Percentiles rank a stretch among this genome's conserved stretches.
phyloP scores from a whole-genome alignment of 2,888 invertebrate species.

The Rhamnusium bicolor region DNA sequence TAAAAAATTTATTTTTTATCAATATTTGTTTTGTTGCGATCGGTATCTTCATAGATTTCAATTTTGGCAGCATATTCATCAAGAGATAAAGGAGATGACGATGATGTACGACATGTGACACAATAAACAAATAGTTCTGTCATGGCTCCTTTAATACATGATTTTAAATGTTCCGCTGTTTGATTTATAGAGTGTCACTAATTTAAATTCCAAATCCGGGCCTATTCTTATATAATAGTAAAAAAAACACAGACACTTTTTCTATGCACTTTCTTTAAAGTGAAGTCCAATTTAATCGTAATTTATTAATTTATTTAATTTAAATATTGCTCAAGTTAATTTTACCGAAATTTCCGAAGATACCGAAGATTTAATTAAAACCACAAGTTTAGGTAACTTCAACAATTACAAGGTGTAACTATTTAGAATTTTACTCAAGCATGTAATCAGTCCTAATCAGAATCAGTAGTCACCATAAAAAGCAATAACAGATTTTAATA shows the following conservation, averaged over 20 bases:
- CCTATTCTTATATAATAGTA: not conserved
- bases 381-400: constrained; percentile 7
- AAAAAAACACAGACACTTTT: not conserved
- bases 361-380: constrained; percentile 9
- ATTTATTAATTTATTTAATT: not conserved
- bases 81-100: too few species aligned
- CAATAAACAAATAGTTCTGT: not conserved
- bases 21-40: too few species aligned
- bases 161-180: not conserved
- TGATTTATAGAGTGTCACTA: not conserved
- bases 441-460: not conserved
- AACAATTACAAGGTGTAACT: not conserved
- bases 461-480: not conserved
- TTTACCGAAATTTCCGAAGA: not conserved
- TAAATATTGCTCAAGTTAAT: constrained; percentile 2
- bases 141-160: not conserved
- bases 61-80: not conserved
- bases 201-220: not conserved
- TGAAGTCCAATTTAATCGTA: not conserved
- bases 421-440: not conserved
- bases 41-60: not conserved
- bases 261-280: not conserved
- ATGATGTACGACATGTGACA: not conserved
- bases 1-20: too few species aligned
- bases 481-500: not conserved